These are phyloP conservation scores for Saccostrea echinata DNA, from an alignment of 1,140 invertebrate species.

Conservation along the genomic window DNA sequence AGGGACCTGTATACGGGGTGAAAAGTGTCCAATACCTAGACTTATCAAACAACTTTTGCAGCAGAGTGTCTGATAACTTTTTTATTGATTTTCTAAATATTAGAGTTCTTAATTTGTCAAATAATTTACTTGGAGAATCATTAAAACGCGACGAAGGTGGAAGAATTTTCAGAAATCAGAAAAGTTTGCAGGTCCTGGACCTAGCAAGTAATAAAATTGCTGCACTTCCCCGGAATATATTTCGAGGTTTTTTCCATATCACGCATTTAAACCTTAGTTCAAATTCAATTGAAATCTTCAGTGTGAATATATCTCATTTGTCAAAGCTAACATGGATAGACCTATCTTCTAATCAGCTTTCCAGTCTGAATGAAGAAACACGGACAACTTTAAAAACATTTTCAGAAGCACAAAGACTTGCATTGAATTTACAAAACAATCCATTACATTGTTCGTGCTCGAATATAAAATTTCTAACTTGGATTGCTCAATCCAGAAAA, in stretches of 20 bases:
- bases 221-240: neutral
- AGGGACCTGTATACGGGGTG: constrained; percentile 37
- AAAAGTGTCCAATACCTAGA: constrained; percentile 26
- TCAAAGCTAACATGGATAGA: constrained; percentile 40
- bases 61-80: constrained; percentile 30
- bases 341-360: constrained; percentile 49
- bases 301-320: constrained; percentile 1
- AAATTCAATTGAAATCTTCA: constrained; percentile 16
- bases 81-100: constrained; percentile 25
- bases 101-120: neutral
- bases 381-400: neutral
- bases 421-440: neutral
- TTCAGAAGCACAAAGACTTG: neutral
- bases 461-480: constrained; percentile 23
- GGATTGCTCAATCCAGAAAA: constrained; percentile 9
- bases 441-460: constrained; percentile 13
- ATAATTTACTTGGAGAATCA: constrained; percentile 48
- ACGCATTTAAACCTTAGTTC: neutral
- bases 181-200: constrained; percentile 10
- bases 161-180: constrained; percentile 18
- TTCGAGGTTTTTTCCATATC: neutral
- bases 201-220: constrained; percentile 43
- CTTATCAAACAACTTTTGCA: constrained; percentile 52
- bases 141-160: constrained; percentile 38
- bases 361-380: neutral